Conservation (phyloP, 2,113 vertebrate genomes). For the Sterna hirundo region DNA sequence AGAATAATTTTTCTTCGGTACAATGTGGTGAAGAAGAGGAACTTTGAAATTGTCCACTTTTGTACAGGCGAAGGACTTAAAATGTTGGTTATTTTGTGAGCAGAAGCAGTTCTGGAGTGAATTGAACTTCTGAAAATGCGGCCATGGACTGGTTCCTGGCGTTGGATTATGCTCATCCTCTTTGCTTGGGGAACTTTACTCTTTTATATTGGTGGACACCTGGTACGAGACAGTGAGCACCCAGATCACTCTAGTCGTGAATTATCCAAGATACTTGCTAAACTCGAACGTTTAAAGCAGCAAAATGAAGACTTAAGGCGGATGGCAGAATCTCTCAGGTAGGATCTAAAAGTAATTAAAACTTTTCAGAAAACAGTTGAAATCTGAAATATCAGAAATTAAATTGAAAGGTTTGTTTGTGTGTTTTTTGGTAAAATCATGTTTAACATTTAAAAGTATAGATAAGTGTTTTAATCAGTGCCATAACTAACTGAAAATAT, state of each 20-base stretch:
- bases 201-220: constrained; percentile 96
- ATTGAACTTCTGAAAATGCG: constrained; percentile 90
- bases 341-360: constrained; percentile 42
- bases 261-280: constrained; percentile 96
- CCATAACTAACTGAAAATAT: not conserved
- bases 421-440: not conserved
- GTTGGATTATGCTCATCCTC: constrained; percentile 99
- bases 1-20: constrained; percentile 23
- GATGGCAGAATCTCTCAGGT: constrained; percentile 98
- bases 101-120: constrained; percentile 61
- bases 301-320: constrained; percentile 97
- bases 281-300: constrained; percentile 96
- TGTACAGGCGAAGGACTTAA: constrained; percentile 31
- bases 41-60: not conserved
- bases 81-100: constrained; percentile 77
- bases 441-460: not conserved
- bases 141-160: constrained; percentile 98
- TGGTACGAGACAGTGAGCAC: constrained; percentile 96
- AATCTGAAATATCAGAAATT: not conserved
- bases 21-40: constrained; percentile 67
- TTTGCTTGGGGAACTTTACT: constrained; percentile 97
- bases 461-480: not conserved
- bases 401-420: not conserved
- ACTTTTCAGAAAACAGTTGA: not conserved
- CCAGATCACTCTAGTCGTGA: constrained; percentile 95